Percentiles rank a stretch among this genome's conserved stretches.
phyloP scores from a whole-genome alignment of 1,140 invertebrate genomes.

The Cotesia typhae region DNA sequence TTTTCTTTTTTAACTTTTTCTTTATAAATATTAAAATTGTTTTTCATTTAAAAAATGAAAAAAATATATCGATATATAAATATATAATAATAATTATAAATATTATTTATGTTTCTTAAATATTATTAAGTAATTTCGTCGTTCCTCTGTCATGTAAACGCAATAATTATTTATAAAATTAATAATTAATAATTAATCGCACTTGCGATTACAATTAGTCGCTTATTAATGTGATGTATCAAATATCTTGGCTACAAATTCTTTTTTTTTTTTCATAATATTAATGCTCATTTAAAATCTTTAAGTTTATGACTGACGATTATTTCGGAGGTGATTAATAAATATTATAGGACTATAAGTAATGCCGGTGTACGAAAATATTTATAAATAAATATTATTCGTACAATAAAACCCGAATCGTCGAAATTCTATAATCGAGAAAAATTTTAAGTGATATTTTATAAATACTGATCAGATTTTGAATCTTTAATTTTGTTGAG shows the following conservation, averaged over 20 bases:
- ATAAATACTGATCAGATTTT: not conserved
- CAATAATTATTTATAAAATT: slow-evolving; percentile 37
- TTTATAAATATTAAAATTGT: slow-evolving; percentile 10
- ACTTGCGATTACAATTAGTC: slow-evolving; percentile 43
- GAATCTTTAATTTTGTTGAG: not conserved
- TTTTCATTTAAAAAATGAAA: not conserved
- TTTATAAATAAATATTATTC: not conserved
- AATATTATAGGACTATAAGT: too few relatives aligned
- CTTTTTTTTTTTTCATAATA: slow-evolving; percentile 37
- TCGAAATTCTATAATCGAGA: not conserved
- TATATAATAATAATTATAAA: slow-evolving; percentile 22
- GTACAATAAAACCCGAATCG: not conserved
- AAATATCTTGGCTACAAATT: slow-evolving; percentile 59
- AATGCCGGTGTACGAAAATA: too few relatives aligned
- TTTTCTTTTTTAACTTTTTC: not conserved
- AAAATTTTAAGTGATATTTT: not conserved
- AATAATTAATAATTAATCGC: slow-evolving; percentile 38
- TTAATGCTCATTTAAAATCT: not conserved
- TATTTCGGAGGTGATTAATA: too few relatives aligned
- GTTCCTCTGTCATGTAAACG: slow-evolving; percentile 35
- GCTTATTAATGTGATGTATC: slow-evolving; percentile 51
- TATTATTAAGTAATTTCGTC: not conserved
- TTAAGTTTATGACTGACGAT: not conserved
- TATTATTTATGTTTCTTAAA: slow-evolving; percentile 33
- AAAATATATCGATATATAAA: not conserved